A percentile compares a stretch with the other conserved stretches of the same genome.
phyloP scores from a whole-genome alignment of 2,113 vertebrate genomes.

The Chloropsis cyanopogon region DNA sequence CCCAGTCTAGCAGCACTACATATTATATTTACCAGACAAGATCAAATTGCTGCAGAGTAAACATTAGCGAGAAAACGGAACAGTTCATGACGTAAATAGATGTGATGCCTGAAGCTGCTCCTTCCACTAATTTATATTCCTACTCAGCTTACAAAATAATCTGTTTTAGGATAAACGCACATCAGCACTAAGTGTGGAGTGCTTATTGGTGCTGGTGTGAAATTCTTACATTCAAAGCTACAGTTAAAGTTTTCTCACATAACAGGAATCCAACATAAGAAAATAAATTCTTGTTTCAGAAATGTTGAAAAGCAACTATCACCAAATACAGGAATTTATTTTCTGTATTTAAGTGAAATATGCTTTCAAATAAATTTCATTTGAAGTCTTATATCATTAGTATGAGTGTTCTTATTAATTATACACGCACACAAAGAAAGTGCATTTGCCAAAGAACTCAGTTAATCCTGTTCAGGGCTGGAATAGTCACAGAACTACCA shows the following conservation, averaged over 20 bases:
- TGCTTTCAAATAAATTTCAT: background rate
- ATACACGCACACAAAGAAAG: background rate
- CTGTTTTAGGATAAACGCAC: background rate
- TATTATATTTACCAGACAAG: background rate
- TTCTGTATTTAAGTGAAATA: background rate
- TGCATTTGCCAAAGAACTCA: background rate
- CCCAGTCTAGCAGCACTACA: background rate
- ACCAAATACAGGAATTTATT: background rate
- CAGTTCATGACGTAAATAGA: background rate
- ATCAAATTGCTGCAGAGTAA: background rate
- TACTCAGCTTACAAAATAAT: background rate
- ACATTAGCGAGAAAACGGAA: background rate
- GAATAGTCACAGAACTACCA: background rate
- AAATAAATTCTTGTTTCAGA: background rate
- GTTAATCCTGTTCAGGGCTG: background rate
- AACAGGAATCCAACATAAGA: background rate
- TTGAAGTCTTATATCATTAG: background rate
- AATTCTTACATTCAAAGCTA: background rate
- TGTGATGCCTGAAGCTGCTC: background rate
- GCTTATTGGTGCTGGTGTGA: background rate
- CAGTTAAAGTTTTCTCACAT: background rate
- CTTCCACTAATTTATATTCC: background rate
- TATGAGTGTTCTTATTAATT: background rate
- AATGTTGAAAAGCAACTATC: background rate
- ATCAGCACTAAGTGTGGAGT: background rate